Base-by-base conservation (phyloP, 1,140 invertebrate genomes). In the Cydia splendana region DNA sequence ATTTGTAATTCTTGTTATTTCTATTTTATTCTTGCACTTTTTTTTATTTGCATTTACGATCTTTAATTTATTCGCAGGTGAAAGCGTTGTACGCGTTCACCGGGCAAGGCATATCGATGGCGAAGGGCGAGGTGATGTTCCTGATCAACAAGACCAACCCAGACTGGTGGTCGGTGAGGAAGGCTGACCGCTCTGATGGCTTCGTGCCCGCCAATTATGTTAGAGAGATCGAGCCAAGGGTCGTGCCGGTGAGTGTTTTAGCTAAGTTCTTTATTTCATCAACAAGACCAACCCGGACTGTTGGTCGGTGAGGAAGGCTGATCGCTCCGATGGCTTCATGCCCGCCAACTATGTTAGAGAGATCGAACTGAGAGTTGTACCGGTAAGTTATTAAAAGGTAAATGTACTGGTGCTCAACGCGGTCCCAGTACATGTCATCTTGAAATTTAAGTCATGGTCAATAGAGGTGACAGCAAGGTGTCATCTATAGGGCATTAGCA, bases 171-270 rank as follows among this genome's bases (percentile, higher is more conserved):
- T 98, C 97, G 83, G 97, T 99, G 4, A 94, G 98, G 13, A 99
- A 98, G 93, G 95, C 95, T 0, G 98, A 98, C 86, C 97, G 98
- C 0, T 95, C 95, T 0, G 98, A 99, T 86, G 99, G 99, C 12
- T 99, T 99, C 93, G 98, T 99, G 2, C 99, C 99, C 0, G 98
- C 98, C 0, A 99, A 99, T 92, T 99, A 99, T 92, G 98, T 99
- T 0, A 95, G 96, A 34, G 98, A 99, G 92, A 96, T 99, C 65
- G 98, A 98, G 80, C 97, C 98, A 0, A 96, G 98, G 84, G 95
- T 98, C 2, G 38, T 42, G 1, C 38, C 38, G 38, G 34, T 34
- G 5, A 34, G 34, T 30, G 30, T 30, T 2, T 30, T 30, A 30
- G 30, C 30, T 30, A 30, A 30, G 24, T 24, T n/a, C n/a, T 28